Evolutionary conservation across 1,140 invertebrate species (phyloP), one percentile per base, ranked within the genome.

Genomic region (Mylabris phalerata): DNA sequence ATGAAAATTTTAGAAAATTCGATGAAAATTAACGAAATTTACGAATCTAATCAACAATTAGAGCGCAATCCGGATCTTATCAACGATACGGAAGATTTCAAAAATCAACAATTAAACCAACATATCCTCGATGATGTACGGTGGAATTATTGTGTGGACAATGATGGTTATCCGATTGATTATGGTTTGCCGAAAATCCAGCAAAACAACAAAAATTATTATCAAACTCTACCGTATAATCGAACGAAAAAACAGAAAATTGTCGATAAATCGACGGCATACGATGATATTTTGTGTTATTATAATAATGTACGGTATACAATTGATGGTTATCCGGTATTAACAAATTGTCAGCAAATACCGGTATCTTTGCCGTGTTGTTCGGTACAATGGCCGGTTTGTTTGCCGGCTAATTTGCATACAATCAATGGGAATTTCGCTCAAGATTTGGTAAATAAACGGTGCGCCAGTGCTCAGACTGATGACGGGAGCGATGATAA

Each of bases 61-160:
- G 84, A 87, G 66, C 84, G 83, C 71, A 88, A 87, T 75, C 86
- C 86, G n/a, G 86, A 89, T 74, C 74, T 89, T 64, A 84, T 88
- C 69, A 87, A 85, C 71, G 85, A 86, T 67, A 83, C 84, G 27
- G 83, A 85, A 73, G 80, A 4, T 32, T 32, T 32, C 32, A 32
- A 32, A 32, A 32, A 32, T 32, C 32, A 32, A 32, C 32, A 32
- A 32, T 32, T 32, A 0, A 4, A 32, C 4, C 32, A 32, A 7
- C 4, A 32, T 32, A 10, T 4, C 5, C 26, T 43, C 4, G n/a
- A 11, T 19, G 57, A 59, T 27, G 50, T 60, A n/a, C 27, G 38
- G 48, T 59, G 48, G 50, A 75, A 32, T 32, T 32, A 32, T 32
- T 32, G 74, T 45, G 73, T 89, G 59, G 88, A 88, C 54, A 81